Percentiles rank a stretch among this genome's conserved stretches.
Conservation (phyloP, 92 coral and sea anemone genomes). For the Micromussa lordhowensis region DNA sequence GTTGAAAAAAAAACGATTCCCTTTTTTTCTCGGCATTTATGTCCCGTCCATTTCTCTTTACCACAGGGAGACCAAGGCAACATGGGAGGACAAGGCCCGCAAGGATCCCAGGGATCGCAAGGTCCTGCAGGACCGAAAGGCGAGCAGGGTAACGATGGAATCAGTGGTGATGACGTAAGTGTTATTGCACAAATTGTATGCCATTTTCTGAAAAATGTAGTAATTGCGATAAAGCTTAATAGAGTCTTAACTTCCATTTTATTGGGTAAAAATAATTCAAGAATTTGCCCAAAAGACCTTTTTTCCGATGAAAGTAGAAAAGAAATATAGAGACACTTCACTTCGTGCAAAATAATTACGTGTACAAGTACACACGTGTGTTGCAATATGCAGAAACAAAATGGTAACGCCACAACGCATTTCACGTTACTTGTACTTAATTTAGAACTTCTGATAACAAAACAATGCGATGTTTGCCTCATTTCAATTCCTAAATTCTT, state of each 20-base stretch:
- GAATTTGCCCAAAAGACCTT: not conserved
- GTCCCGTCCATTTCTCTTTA: not conserved
- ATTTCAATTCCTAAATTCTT: too few relatives aligned
- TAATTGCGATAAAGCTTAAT: not conserved
- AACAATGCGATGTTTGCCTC: too few relatives aligned
- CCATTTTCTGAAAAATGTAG: not conserved
- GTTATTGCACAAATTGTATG: not conserved
- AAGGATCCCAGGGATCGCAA: not conserved
- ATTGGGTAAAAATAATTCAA: not conserved
- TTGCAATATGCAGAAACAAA: too few relatives aligned
- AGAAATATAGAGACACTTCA: too few relatives aligned
- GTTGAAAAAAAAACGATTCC: too few relatives aligned
- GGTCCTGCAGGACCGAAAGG: constrained; percentile 27
- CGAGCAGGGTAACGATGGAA: constrained; percentile 29
- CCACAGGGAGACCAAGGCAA: constrained; percentile 34
- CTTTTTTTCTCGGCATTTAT: not conserved
- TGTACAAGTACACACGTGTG: too few relatives aligned
- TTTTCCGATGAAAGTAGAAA: too few relatives aligned
- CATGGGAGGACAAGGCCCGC: constrained; percentile 24
- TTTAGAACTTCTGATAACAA: too few relatives aligned
- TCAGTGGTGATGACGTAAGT: constrained; percentile 41
- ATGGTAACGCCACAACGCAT: not conserved
- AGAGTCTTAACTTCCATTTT: not conserved
- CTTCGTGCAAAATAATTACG: too few relatives aligned
- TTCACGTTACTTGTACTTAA: not conserved